Evolutionary conservation across 2,888 invertebrate genomes (phyloP).

Genomic region (Sicus ferrugineus): DNA sequence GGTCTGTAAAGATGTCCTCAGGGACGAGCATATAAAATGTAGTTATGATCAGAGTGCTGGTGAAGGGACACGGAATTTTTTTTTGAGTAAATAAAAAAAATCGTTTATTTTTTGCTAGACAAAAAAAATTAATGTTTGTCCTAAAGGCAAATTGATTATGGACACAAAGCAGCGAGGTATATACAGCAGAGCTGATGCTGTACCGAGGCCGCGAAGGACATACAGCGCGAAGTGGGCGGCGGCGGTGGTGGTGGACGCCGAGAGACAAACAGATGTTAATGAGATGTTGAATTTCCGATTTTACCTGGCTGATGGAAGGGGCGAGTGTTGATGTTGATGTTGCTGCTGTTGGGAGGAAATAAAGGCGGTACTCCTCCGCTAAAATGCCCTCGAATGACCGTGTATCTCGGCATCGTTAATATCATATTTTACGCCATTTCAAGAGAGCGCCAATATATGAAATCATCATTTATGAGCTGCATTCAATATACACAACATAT

Average conservation of each 20-base stretch:
- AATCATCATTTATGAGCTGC: too few species aligned
- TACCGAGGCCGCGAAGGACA: too few species aligned
- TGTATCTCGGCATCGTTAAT: too few species aligned
- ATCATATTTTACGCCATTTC: too few species aligned
- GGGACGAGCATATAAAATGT: conserved; percentile 27
- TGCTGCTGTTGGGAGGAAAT: too few species aligned
- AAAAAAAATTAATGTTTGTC: conserved; percentile 42
- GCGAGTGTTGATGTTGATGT: not conserved
- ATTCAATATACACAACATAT: too few species aligned
- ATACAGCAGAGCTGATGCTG: not conserved
- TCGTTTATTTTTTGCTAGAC: not conserved
- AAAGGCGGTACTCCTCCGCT: too few species aligned
- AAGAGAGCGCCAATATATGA: too few species aligned
- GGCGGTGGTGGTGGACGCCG: not conserved
- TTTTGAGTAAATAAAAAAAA: conserved; percentile 22
- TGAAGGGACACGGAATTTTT: conserved; percentile 6
- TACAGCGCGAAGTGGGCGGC: not conserved
- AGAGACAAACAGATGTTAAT: conserved; percentile 45
- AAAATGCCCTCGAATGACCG: too few species aligned
- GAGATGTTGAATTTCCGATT: conserved; percentile 31
- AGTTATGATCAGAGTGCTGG: conserved; percentile 35
- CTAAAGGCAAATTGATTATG: conserved; percentile 62
- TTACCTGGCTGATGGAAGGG: not conserved
- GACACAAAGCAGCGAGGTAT: conserved; percentile 43
- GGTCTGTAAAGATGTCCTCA: conserved; percentile 1